These are phyloP conservation scores for Agapornis canus DNA, from an alignment of 2,797 vertebrate species.

Conservation along the genomic window DNA sequence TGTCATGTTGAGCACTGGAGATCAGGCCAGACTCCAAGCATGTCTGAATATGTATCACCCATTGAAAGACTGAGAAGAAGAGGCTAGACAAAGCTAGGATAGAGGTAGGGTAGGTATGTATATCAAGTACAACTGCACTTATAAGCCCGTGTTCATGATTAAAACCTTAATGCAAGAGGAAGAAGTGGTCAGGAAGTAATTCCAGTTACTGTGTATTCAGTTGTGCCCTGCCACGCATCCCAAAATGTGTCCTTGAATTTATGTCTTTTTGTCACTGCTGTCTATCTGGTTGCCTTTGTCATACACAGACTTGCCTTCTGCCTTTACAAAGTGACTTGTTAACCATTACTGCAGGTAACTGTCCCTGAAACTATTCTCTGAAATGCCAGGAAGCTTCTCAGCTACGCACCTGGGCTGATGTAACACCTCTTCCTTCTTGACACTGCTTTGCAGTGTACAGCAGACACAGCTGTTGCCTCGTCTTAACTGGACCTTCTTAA, in stretches of 20 bases:
- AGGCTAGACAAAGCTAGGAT: not conserved
- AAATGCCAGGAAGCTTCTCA: not conserved
- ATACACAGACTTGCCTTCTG: conserved; percentile 16
- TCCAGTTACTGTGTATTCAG: not conserved
- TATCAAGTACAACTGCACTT: not conserved
- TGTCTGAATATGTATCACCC: not conserved
- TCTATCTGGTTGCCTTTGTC: conserved; percentile 48
- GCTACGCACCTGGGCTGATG: not conserved
- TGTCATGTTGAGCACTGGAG: not conserved
- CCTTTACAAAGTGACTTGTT: conserved; percentile 36
- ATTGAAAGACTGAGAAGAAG: not conserved
- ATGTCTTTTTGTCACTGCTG: not conserved
- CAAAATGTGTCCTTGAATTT: not conserved
- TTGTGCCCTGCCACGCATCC: not conserved
- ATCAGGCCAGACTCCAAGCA: not conserved
- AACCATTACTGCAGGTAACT: not conserved
- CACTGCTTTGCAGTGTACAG: not conserved
- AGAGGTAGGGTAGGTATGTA: not conserved
- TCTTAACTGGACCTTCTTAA: not conserved
- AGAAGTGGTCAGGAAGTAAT: not conserved
- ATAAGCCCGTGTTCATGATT: not conserved
- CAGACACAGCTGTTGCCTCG: not conserved
- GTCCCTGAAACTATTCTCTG: not conserved
- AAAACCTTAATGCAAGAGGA: not conserved
- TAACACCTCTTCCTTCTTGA: not conserved